These are phyloP conservation scores for Pandemis corylana DNA, from an alignment of 2,888 invertebrate species.

Conservation along the genomic window DNA sequence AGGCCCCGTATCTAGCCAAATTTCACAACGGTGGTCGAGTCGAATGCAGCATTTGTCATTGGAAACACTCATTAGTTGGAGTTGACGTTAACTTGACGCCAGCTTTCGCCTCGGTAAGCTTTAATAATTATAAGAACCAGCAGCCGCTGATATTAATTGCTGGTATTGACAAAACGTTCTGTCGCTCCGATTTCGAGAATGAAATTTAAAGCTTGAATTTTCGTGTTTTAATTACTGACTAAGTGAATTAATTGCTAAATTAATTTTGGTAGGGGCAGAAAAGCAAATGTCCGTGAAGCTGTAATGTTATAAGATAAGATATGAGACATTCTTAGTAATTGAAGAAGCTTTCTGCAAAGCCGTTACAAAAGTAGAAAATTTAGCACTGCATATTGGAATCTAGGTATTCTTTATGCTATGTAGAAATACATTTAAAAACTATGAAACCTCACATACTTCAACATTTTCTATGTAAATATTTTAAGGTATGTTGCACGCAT, in stretches of 20 bases:
- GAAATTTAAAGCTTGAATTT: constrained; percentile 39
- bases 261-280: constrained; percentile 9
- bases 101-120: constrained; percentile 72
- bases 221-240: constrained; percentile 38
- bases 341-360: no score
- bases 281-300: neutral
- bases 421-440: no score
- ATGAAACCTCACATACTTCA: no score
- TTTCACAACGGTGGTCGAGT: constrained; percentile 58
- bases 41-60: constrained; percentile 79
- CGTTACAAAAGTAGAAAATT: no score
- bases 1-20: constrained; percentile 62
- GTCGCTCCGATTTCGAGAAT: constrained; percentile 54
- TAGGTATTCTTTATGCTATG: no score
- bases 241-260: constrained; percentile 35
- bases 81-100: constrained; percentile 81
- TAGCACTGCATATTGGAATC: no score
- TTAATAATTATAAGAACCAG: constrained; percentile 79
- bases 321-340: no score
- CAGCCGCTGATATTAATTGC: constrained; percentile 76
- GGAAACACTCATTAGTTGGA: constrained; percentile 78
- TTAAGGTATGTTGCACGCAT: neutral
- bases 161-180: constrained; percentile 76
- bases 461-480: no score
- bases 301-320: neutral